Percentiles rank a stretch among this genome's conserved stretches.
Evolutionary conservation across 2,797 vertebrate genomes (phyloP).

Genomic region (Poecilia velifera): DNA sequence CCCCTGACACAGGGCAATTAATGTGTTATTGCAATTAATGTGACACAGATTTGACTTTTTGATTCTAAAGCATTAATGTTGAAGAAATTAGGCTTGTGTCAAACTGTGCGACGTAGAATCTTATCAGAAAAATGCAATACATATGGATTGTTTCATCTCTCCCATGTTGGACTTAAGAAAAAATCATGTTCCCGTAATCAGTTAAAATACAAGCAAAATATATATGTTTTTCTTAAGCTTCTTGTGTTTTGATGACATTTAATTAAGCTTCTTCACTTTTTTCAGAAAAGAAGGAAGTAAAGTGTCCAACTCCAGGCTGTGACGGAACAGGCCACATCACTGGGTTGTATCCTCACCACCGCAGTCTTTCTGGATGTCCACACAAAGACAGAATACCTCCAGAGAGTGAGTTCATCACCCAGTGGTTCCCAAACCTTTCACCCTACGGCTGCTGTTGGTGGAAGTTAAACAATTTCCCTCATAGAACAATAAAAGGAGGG

Average conservation of each 20-base stretch:
- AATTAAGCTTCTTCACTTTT: background rate
- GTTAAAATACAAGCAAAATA: background rate
- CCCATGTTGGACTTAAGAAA: background rate
- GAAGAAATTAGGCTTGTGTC: background rate
- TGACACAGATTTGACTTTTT: background rate
- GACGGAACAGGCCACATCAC: conserved; percentile 97
- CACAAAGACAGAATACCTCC: conserved; percentile 98
- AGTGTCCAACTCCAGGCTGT: conserved; percentile 96
- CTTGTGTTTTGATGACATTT: background rate
- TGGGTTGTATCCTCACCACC: conserved; percentile 95
- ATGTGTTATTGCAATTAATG: background rate
- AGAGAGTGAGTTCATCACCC: conserved; percentile 88
- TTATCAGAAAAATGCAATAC: background rate
- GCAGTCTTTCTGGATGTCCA: conserved; percentile 96
- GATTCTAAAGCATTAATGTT: background rate
- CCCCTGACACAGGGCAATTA: background rate
- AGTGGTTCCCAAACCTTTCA: background rate
- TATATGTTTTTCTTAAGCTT: background rate
- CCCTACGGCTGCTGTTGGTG: background rate
- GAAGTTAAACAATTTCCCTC: background rate
- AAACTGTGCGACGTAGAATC: background rate
- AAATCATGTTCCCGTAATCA: background rate
- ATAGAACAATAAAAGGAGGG: background rate
- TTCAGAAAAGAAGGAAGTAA: conserved; percentile 94
- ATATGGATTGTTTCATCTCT: background rate